phyloP scores from a whole-genome alignment of 64 coral and sea anemone species.

The Dendrophyllia cribrosa region DNA sequence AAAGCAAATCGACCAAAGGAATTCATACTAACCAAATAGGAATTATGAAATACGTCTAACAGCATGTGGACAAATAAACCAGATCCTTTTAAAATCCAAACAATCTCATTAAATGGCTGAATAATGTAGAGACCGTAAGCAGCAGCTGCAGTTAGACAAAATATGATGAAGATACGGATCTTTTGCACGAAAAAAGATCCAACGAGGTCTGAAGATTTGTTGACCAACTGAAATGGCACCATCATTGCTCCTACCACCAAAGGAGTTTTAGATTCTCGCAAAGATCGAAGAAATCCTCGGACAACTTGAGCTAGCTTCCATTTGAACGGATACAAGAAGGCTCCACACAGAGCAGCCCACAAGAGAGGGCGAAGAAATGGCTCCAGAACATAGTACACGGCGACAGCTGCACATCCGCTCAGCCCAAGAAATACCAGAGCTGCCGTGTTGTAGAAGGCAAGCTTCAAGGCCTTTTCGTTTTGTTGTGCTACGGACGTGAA shows the following conservation, averaged over 20 bases:
- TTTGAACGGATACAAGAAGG: constrained; percentile 96
- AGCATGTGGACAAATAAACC: constrained; percentile 60
- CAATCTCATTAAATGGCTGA: constrained; percentile 93
- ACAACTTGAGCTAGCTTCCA: constrained; percentile 81
- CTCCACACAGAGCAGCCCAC: constrained; percentile 96
- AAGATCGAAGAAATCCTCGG: constrained; percentile 87
- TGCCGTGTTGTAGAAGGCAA: constrained; percentile 95
- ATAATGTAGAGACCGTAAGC: constrained; percentile 82
- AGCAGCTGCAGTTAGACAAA: constrained; percentile 50
- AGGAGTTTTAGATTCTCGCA: constrained; percentile 88
- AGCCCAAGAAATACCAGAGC: constrained; percentile 84
- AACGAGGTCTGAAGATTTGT: constrained; percentile 86
- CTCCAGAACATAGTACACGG: constrained; percentile 93
- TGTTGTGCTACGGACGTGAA: constrained; percentile 85
- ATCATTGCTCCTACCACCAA: constrained; percentile 85
- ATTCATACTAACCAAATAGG: constrained; percentile 75
- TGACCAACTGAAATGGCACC: constrained; percentile 89
- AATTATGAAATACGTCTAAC: constrained; percentile 93
- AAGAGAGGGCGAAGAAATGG: constrained; percentile 94
- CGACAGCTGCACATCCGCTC: constrained; percentile 85
- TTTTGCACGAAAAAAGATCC: constrained; percentile 81
- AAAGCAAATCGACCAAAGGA: neutral
- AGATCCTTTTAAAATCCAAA: constrained; percentile 71
- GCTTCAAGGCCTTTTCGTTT: constrained; percentile 83
- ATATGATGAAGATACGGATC: constrained; percentile 67